A percentile compares a stretch with the other conserved stretches of the same genome.
Conservation (phyloP, 1,140 invertebrate genomes). For the Battus philenor region DNA sequence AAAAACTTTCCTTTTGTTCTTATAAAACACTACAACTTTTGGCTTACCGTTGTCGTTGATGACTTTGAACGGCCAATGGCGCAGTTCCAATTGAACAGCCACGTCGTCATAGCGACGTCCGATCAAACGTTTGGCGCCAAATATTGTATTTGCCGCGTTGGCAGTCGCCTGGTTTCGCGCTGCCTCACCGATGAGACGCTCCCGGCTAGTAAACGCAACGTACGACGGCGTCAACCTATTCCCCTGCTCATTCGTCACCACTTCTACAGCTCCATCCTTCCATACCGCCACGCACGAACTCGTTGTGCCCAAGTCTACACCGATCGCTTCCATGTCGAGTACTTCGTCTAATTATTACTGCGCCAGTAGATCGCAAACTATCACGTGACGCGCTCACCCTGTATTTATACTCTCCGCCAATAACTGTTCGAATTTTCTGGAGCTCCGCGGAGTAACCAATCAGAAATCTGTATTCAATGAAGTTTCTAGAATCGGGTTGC, state of each 20-base stretch:
- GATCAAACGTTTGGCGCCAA: constrained; percentile 49
- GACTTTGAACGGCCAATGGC: constrained; percentile 81
- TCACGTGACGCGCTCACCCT: constrained; percentile 17
- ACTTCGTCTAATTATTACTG: too few relatives aligned
- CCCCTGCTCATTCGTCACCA: constrained; percentile 92
- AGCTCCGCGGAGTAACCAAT: constrained; percentile 33
- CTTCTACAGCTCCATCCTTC: constrained; percentile 86
- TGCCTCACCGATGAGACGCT: constrained; percentile 82
- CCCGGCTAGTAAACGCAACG: constrained; percentile 79
- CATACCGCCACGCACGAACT: constrained; percentile 84
- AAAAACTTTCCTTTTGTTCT: constrained; percentile 76
- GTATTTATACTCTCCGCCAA: constrained; percentile 47
- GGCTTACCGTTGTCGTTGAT: constrained; percentile 79
- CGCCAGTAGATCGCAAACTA: constrained; percentile 20
- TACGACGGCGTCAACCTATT: constrained; percentile 84
- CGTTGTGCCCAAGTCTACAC: constrained; percentile 83
- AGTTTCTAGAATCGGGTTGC: constrained; percentile 41
- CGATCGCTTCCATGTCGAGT: constrained; percentile 74
- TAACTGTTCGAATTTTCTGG: constrained; percentile 39
- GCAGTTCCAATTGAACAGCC: constrained; percentile 78
- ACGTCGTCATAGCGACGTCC: constrained; percentile 45
- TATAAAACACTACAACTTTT: constrained; percentile 76
- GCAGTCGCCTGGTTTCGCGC: constrained; percentile 63
- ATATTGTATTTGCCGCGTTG: constrained; percentile 51
- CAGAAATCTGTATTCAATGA: constrained; percentile 25